Evolutionary conservation across 2,113 vertebrate genomes (phyloP).

Genomic region (Ophiodon elongatus): DNA sequence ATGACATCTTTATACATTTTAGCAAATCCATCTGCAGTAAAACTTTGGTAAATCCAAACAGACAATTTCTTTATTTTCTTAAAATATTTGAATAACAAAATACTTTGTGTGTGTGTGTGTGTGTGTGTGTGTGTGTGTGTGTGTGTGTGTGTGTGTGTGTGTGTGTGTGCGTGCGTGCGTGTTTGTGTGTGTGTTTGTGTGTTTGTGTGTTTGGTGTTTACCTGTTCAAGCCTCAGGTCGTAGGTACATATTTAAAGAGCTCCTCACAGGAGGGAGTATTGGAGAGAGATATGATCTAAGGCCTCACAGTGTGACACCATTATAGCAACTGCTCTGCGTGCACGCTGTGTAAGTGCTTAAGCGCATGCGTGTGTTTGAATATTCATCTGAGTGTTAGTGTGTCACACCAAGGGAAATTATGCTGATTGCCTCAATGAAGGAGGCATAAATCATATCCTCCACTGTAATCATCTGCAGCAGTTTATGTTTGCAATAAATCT

Average conservation of each 20-base stretch:
- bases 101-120: not conserved
- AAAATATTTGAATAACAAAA: constrained; percentile 18
- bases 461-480: constrained; percentile 72
- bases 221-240: constrained; percentile 45
- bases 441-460: constrained; percentile 75
- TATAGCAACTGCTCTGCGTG: constrained; percentile 21
- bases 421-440: constrained; percentile 77
- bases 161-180: not conserved
- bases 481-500: constrained; percentile 76
- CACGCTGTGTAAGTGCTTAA: constrained; percentile 29
- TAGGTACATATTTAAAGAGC: constrained; percentile 65
- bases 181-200: not conserved
- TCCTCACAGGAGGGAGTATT: constrained; percentile 30
- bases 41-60: not conserved
- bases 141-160: not conserved
- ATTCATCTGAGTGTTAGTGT: constrained; percentile 36
- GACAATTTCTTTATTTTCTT: not conserved
- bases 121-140: not conserved
- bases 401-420: constrained; percentile 74
- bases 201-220: constrained; percentile 45
- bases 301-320: constrained; percentile 33
- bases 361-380: constrained; percentile 7
- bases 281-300: constrained; percentile 37
- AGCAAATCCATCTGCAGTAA: not conserved
- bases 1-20: not conserved